Evolutionary conservation across 2,888 invertebrate genomes (phyloP), one percentile per base, ranked within the genome.

Genomic region (Imbricaverruca yamaguchii): DNA sequence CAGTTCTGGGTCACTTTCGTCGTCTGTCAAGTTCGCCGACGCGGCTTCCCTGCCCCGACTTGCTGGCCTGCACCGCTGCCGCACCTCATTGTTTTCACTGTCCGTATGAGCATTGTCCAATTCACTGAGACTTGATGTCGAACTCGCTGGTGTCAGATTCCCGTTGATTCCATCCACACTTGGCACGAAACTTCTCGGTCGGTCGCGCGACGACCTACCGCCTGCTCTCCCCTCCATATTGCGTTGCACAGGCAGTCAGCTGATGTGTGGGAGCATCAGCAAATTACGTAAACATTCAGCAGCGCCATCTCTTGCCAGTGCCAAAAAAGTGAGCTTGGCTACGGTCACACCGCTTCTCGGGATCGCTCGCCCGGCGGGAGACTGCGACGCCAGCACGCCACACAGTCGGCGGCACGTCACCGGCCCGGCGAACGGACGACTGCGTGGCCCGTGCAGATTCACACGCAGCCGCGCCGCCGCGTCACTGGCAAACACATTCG

Each of bases 1-100:
- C 82, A 85, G 84, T 87, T 95, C 94, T 82, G 84, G 84, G 78
- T 82, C 83, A 77, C 82, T 82, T 18, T 92, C 90, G 87, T 94
- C 94, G 78, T 83, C 84, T n/a, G 63, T 69, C 65, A 65, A 23
- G 15, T 63, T 59, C 12, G 77, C n/a, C n/a, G 57, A 77, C 18
- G 18, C 25, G 61, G 65, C 56, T 53, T 39, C 81, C 21, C 74
- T 81, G 55, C 81, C 55, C 65, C 81, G 63, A 81, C 82, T 82
- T 77, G 83, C 81, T 81, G 83, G 82, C 79, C 82, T 53, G 25
- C 63, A 78, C 18, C 80, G n/a, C 56, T 63, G 69, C 56, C 67
- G 79, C 55, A 57, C 59, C 10, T 80, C 67, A 39, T 63, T 77
- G 23, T 65, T 53, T 11, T 80, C 81, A 81, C 81, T 81, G 80